Evolutionary conservation across 2,888 invertebrate genomes (phyloP).

Genomic region (Pantelozetes paolii): DNA sequence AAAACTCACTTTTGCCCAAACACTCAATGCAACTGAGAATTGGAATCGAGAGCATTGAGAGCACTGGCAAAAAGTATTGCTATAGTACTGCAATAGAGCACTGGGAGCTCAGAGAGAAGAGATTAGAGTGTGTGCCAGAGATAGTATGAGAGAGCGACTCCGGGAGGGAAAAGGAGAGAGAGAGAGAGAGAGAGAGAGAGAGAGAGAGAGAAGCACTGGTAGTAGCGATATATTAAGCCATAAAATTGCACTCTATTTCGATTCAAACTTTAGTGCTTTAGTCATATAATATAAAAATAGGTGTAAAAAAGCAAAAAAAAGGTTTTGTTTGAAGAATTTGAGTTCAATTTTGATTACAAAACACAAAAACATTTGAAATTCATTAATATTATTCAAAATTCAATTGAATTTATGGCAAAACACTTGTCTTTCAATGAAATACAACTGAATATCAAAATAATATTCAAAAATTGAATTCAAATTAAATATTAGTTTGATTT

Average conservation of each 20-base stretch:
- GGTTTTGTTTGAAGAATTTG: conserved; percentile 3
- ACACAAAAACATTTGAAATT: neutral
- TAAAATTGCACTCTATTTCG: conserved; percentile 31
- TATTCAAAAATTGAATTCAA: neutral
- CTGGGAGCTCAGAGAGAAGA: neutral
- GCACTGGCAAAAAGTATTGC: neutral
- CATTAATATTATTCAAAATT: neutral
- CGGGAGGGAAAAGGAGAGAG: conserved; percentile 12
- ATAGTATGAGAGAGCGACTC: neutral
- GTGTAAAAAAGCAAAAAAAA: neutral
- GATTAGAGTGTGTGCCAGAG: neutral
- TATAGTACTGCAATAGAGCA: neutral
- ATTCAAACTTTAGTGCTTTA: conserved; percentile 25
- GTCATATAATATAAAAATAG: conserved; percentile 23
- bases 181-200: conserved; percentile 35
- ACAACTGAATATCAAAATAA: neutral
- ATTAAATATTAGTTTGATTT: neutral
- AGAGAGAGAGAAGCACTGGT: conserved; percentile 8
- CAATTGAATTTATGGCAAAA: conserved; percentile 1
- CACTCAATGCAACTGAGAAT: conserved; percentile 32
- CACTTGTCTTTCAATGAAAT: neutral
- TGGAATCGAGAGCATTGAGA: neutral
- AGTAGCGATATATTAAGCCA: conserved; percentile 29
- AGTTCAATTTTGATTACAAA: neutral
- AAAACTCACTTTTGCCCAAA: conserved; percentile 34